phyloP scores from a whole-genome alignment of 2,113 vertebrate genomes.

The Oreocharis arfaki region DNA sequence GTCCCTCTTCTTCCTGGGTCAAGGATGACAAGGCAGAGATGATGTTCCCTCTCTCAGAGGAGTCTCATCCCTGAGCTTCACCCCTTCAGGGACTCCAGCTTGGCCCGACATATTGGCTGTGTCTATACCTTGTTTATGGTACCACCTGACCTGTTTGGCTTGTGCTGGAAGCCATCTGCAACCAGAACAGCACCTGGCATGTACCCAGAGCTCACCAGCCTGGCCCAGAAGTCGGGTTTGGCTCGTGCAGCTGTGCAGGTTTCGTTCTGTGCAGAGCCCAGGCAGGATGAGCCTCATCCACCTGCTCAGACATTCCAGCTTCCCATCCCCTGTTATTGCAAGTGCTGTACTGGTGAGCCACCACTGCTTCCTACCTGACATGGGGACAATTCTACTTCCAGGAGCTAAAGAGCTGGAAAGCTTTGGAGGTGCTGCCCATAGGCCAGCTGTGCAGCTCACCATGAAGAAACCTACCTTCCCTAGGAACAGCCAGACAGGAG shows the following conservation, averaged over 20 bases:
- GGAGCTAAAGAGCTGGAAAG: conserved; percentile 40
- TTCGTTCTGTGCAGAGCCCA: background rate
- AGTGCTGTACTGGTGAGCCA: background rate
- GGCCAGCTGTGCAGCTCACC: conserved; percentile 12
- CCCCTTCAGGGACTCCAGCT: background rate
- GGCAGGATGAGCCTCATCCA: background rate
- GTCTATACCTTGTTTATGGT: background rate
- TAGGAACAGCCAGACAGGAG: background rate
- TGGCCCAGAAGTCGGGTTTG: background rate
- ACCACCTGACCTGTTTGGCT: background rate
- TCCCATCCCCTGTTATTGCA: background rate
- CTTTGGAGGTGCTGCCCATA: background rate
- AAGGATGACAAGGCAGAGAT: background rate
- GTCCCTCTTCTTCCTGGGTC: background rate
- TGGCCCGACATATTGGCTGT: background rate
- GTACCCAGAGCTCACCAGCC: background rate
- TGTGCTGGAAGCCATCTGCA: background rate
- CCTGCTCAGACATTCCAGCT: background rate
- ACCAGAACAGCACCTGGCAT: background rate
- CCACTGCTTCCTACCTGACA: background rate
- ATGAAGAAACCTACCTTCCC: conserved; percentile 25
- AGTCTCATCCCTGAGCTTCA: background rate
- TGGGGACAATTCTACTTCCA: background rate
- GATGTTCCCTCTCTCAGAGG: background rate
- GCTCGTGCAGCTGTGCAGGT: background rate